Evolutionary conservation across 2,113 vertebrate genomes (phyloP).

Genomic region (Gallinago media): DNA sequence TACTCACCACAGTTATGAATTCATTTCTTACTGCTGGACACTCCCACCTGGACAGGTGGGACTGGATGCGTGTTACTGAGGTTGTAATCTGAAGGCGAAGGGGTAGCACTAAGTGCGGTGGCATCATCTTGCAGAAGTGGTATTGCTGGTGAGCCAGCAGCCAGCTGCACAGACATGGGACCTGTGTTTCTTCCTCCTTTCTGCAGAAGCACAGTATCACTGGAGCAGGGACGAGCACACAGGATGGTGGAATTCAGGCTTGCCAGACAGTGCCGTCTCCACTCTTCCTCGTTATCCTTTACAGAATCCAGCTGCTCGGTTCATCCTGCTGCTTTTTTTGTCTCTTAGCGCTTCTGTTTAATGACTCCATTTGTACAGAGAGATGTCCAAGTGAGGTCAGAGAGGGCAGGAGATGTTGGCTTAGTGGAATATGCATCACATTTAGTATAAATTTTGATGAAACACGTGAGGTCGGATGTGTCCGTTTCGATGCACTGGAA

Average conservation of each 20-base stretch:
- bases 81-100: not conserved
- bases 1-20: not conserved
- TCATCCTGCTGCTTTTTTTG: not conserved
- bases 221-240: not conserved
- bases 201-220: not conserved
- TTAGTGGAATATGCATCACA: not conserved
- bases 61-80: not conserved
- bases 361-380: not conserved
- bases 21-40: not conserved
- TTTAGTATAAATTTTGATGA: not conserved
- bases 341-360: not conserved
- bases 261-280: not conserved
- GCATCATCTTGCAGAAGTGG: not conserved
- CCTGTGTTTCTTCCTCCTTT: not conserved
- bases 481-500: not conserved
- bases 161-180: not conserved
- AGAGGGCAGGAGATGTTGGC: not conserved
- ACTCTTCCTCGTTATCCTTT: accelerated
- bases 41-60: not conserved
- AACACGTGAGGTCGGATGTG: not conserved
- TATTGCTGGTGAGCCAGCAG: not conserved
- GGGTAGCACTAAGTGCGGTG: not conserved
- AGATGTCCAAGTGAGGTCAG: not conserved
- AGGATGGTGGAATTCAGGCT: not conserved
- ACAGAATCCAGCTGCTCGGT: not conserved